Percentiles rank a stretch among this genome's conserved stretches.
Conservation (phyloP, 2,797 vertebrate genomes). For the Clarias platycephalus region DNA sequence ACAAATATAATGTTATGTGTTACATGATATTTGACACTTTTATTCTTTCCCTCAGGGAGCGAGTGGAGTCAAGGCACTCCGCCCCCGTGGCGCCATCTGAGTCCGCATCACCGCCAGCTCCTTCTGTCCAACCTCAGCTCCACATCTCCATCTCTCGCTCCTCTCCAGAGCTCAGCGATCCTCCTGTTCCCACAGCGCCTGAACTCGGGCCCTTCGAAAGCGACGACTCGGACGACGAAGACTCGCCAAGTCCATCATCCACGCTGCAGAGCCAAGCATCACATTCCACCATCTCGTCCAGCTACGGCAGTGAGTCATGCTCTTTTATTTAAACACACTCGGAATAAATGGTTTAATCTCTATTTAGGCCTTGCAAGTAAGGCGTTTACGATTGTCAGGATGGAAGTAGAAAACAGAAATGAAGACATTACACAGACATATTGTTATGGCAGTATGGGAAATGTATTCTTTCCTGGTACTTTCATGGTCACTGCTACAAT, state of each 20-base stretch:
- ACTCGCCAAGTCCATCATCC: slow-evolving; percentile 93
- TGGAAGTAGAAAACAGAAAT: too few relatives aligned
- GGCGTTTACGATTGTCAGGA: too few relatives aligned
- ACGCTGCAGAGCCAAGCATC: slow-evolving; percentile 97
- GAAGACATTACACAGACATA: too few relatives aligned
- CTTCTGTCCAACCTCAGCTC: slow-evolving; percentile 77
- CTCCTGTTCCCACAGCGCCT: slow-evolving; percentile 70
- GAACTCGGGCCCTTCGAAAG: slow-evolving; percentile 95
- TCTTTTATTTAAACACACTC: neutral
- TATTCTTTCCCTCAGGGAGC: slow-evolving; percentile 65
- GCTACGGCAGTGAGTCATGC: slow-evolving; percentile 88
- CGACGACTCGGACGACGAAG: slow-evolving; percentile 92
- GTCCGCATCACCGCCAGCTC: slow-evolving; percentile 55
- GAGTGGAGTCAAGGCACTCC: slow-evolving; percentile 56
- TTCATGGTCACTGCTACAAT: too few relatives aligned
- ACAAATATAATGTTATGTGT: neutral
- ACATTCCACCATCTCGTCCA: slow-evolving; percentile 95
- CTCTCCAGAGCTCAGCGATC: slow-evolving; percentile 82
- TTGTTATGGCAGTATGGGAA: too few relatives aligned
- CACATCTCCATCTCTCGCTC: slow-evolving; percentile 95
- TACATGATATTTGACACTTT: neutral
- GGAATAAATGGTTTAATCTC: too few relatives aligned
- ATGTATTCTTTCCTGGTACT: too few relatives aligned
- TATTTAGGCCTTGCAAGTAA: neutral
- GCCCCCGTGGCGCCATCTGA: slow-evolving; percentile 48